phyloP scores from a whole-genome alignment of 2,113 vertebrate genomes.

The Oreochromis tanganicae region DNA sequence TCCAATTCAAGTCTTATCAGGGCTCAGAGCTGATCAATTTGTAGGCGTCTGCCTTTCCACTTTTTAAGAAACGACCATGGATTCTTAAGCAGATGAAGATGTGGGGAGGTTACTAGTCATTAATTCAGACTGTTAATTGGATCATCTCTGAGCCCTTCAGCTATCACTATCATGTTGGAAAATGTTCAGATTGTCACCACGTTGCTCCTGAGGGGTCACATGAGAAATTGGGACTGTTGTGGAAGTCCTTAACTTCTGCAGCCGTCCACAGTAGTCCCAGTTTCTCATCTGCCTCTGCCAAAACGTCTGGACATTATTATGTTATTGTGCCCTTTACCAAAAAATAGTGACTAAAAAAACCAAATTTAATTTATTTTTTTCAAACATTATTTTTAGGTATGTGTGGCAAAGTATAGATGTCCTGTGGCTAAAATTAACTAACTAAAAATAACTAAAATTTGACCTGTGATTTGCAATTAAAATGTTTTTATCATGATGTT shows the following conservation, averaged over 20 bases:
- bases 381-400: neutral
- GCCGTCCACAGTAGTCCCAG: neutral
- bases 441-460: neutral
- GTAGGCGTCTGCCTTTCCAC: neutral
- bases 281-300: neutral
- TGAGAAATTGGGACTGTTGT: rapidly evolving
- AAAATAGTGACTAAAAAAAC: rapidly evolving
- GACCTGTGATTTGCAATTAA: neutral
- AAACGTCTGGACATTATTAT: neutral
- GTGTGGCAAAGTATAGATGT: neutral
- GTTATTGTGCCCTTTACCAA: neutral
- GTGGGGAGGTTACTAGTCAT: neutral
- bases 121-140: neutral
- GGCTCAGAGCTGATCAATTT: neutral
- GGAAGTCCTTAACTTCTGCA: neutral
- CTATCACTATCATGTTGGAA: neutral
- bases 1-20: neutral
- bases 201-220: rapidly evolving
- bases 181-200: neutral
- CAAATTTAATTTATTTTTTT: neutral
- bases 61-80: neutral
- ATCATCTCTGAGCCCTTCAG: neutral
- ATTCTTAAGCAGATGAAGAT: neutral
- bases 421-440: neutral
- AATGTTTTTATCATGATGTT: neutral